Percentiles rank a stretch among this genome's conserved stretches.
Evolutionary conservation across 2,113 vertebrate genomes (phyloP).

Genomic region (Alosa alosa): DNA sequence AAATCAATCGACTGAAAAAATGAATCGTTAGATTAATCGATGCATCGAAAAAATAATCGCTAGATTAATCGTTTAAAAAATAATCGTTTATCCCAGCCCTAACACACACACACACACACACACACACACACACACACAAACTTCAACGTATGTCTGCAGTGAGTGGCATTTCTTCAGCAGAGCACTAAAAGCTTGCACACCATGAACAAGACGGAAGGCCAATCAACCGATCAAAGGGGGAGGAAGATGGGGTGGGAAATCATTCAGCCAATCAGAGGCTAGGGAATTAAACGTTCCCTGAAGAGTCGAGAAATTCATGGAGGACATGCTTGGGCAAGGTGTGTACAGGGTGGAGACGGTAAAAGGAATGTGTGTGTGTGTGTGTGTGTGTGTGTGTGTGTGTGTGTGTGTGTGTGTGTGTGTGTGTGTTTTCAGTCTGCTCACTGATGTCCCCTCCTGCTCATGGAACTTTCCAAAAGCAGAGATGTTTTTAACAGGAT

Average conservation of each 20-base stretch:
- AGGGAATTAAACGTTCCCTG: not conserved
- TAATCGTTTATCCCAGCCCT: no score
- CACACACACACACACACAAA: not conserved
- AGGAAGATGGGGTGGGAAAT: not conserved
- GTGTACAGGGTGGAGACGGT: not conserved
- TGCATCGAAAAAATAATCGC: no score
- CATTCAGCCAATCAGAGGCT: not conserved
- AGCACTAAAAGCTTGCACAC: not conserved
- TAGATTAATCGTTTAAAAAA: no score
- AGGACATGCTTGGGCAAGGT: not conserved
- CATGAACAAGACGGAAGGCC: not conserved
- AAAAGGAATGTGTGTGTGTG: conserved; percentile 4
- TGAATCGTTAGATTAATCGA: no score
- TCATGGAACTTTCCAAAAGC: not conserved
- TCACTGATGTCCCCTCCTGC: no score
- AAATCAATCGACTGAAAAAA: no score
- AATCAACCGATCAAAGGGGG: not conserved
- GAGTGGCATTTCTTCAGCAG: no score
- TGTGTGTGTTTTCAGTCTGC: not conserved
- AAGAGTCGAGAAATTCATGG: not conserved
- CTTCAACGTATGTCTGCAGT: not conserved
- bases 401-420: not conserved
- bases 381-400: conserved; percentile 9
- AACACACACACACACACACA: not conserved
- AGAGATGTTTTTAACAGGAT: no score